A percentile compares a stretch with the other conserved stretches of the same genome.
These are phyloP conservation scores for Zalophus californianus DNA, from an alignment of 2,797 vertebrate species.

Conservation along the genomic window DNA sequence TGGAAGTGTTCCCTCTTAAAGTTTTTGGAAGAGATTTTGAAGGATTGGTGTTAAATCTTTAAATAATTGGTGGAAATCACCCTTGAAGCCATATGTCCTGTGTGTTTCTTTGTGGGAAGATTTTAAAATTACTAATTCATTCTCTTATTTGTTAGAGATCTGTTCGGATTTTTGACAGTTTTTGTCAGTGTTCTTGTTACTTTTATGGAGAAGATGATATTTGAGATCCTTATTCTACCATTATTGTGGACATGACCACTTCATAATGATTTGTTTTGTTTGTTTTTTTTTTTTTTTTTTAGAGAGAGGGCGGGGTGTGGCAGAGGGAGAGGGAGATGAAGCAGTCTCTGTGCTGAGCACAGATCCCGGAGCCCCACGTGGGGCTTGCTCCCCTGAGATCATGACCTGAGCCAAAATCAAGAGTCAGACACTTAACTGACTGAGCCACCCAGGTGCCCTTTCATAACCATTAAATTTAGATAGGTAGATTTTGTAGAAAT, in stretches of 20 bases:
- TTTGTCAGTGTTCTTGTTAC: not conserved
- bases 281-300: not conserved
- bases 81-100: not conserved
- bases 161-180: not conserved
- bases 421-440: not conserved
- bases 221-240: not conserved
- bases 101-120: not conserved
- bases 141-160: not conserved
- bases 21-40: not conserved
- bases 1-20: not conserved
- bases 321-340: not conserved
- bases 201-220: not conserved
- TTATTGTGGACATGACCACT: not conserved
- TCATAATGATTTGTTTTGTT: conserved; percentile 34
- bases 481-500: not conserved
- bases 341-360: not conserved
- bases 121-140: not conserved
- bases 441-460: not conserved
- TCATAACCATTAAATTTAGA: not conserved
- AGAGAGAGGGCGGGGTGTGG: too few species aligned
- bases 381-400: not conserved
- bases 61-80: not conserved
- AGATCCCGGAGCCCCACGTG: not conserved
- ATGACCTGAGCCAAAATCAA: not conserved
- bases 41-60: not conserved